Evolutionary conservation across 2,888 invertebrate genomes (phyloP).

Genomic region (Acanthosepion esculentum): DNA sequence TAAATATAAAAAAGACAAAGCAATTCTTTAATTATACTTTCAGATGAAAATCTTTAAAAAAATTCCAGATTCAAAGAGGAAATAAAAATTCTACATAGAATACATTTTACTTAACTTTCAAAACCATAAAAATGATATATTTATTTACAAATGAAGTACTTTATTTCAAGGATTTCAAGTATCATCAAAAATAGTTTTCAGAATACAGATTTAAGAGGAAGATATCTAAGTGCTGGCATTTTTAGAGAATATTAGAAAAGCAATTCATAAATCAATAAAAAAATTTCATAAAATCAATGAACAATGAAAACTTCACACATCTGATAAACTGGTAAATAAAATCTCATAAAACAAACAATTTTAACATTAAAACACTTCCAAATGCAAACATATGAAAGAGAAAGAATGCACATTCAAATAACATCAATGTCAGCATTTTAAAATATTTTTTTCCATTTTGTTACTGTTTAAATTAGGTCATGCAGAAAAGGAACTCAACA

Average conservation of each 20-base stretch:
- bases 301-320: not conserved
- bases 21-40: too few relatives aligned
- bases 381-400: not conserved
- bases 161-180: not conserved
- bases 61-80: not conserved
- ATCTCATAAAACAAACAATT: not conserved
- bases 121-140: not conserved
- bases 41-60: not conserved
- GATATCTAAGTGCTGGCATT: not conserved
- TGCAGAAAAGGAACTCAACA: not conserved
- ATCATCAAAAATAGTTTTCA: not conserved
- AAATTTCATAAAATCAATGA: not conserved
- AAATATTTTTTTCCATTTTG: not conserved
- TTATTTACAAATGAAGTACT: not conserved
- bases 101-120: not conserved
- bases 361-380: not conserved
- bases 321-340: not conserved
- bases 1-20: not conserved
- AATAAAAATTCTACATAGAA: not conserved
- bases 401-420: not conserved
- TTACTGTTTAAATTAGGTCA: not conserved
- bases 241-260: not conserved
- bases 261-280: not conserved
- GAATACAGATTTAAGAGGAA: not conserved
- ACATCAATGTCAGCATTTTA: not conserved